Evolutionary conservation across 2,113 vertebrate species (phyloP), one percentile per base, ranked within the genome.

Genomic region (Oxygymnocypris stewartii): DNA sequence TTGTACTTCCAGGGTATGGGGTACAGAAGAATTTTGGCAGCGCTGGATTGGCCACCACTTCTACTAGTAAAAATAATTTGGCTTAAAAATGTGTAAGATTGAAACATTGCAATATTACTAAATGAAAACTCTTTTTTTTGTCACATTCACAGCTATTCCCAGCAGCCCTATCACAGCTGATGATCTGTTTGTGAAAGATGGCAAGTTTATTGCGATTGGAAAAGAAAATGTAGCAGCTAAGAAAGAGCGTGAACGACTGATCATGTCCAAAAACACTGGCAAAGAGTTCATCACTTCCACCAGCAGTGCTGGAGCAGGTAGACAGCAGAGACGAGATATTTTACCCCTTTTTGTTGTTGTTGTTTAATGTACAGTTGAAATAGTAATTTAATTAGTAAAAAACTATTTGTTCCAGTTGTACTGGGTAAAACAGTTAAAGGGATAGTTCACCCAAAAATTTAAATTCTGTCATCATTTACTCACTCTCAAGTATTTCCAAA

Each of bases 201-300:
- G 95, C 82, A 98, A 96, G 91, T 97, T 97, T 90, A 87, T 97
- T 85, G 92, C 97, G 87, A 85, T 96, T 77, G 97, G 99, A 91
- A 99, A 98, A 90, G 97, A 98, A 18, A 98, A 95, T 0, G 81
- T 81, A 8, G 94, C 95, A 0, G 63, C 95, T n/a, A 97, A 96
- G 92, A 99, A 97, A 91, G 97, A 96, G 87, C 94, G 95, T 4
- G 97, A 98, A 87, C 92, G 96, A 76, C 92, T 98, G 86, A 91
- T 98, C 85, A 96, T 96, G 96, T 92, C 92, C 85, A 99, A 98
- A 90, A 96, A 99, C 94, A 96, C 94, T 0, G 97, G 97, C 88
- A 99, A 99, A 92, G 95, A 96, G 87, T 99, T 99, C 40, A 94
- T 89, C 12, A 94, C 95, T 1, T 90, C 95, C 75, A 91, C 94